phyloP scores from a whole-genome alignment of 2,797 vertebrate species.

The Sphenopsis melanotis region DNA sequence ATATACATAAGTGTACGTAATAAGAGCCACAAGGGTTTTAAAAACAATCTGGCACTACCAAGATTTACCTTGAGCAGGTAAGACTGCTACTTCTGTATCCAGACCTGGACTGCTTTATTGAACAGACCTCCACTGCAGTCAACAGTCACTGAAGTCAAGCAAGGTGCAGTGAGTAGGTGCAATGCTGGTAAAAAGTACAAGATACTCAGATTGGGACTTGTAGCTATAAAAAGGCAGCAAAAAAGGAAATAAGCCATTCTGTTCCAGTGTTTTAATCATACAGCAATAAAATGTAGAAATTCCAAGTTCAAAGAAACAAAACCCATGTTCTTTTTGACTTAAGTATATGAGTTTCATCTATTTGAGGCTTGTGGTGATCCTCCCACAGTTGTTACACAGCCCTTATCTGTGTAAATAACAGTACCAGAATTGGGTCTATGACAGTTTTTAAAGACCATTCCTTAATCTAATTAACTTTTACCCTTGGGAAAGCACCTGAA shows the following conservation, averaged over 20 bases:
- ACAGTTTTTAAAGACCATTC: slow-evolving; percentile 6
- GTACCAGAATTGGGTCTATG: neutral
- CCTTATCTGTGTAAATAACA: neutral
- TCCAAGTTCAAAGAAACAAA: slow-evolving; percentile 42
- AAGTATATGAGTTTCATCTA: slow-evolving; percentile 25
- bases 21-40: neutral
- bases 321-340: slow-evolving; percentile 23
- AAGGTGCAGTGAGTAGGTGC: neutral
- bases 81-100: neutral
- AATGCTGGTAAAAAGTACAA: neutral
- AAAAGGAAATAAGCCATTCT: slow-evolving; percentile 28
- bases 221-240: slow-evolving; percentile 43
- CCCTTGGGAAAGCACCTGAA: neutral
- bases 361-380: neutral
- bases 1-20: neutral
- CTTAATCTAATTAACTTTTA: slow-evolving; percentile 32
- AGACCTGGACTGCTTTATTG: neutral
- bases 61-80: neutral
- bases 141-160: neutral
- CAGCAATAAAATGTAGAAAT: slow-evolving; percentile 8
- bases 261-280: slow-evolving; percentile 36
- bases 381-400: slow-evolving; percentile 21
- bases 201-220: neutral
- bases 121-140: neutral
- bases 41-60: neutral